Percentiles rank a stretch among this genome's conserved stretches.
Conservation (phyloP, 1,140 invertebrate species). For the Macrobrachium nipponense region DNA sequence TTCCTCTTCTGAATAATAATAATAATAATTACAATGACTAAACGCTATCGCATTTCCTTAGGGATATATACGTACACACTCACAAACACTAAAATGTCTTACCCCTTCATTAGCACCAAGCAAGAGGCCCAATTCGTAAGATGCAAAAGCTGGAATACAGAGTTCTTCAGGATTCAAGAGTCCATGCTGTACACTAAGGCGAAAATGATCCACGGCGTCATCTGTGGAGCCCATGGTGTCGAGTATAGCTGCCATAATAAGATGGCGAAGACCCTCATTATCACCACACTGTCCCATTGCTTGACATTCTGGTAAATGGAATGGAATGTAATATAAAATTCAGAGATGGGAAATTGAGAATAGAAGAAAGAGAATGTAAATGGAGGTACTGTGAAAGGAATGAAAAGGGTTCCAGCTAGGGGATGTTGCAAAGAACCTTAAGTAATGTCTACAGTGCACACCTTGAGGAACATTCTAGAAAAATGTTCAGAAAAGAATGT, state of each 20-base stretch:
- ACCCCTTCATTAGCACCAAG: slow-evolving; percentile 72
- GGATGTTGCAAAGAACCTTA: neutral
- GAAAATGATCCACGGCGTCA: slow-evolving; percentile 71
- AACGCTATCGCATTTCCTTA: too few species aligned
- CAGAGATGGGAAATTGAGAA: neutral
- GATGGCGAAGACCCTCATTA: slow-evolving; percentile 72
- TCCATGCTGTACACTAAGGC: slow-evolving; percentile 69
- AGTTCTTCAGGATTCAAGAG: slow-evolving; percentile 71
- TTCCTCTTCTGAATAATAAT: too few species aligned
- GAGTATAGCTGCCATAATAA: slow-evolving; percentile 72
- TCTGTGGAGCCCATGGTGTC: slow-evolving; percentile 70
- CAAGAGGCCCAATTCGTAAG: slow-evolving; percentile 76
- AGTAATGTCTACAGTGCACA: neutral
- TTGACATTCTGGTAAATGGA: slow-evolving; percentile 68
- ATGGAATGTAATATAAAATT: neutral
- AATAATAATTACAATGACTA: neutral
- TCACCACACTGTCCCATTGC: slow-evolving; percentile 69
- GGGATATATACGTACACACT: too few species aligned
- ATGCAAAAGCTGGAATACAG: slow-evolving; percentile 77
- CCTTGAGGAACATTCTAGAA: too few species aligned
- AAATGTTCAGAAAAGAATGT: too few species aligned
- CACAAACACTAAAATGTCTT: too few species aligned
- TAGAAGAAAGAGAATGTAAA: neutral
- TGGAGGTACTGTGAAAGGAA: too few species aligned
- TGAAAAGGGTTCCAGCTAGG: too few species aligned